Percentiles rank a stretch among this genome's conserved stretches.
Conservation (phyloP, 2,888 invertebrate species). For the Branchipolynoe longqiensis region DNA sequence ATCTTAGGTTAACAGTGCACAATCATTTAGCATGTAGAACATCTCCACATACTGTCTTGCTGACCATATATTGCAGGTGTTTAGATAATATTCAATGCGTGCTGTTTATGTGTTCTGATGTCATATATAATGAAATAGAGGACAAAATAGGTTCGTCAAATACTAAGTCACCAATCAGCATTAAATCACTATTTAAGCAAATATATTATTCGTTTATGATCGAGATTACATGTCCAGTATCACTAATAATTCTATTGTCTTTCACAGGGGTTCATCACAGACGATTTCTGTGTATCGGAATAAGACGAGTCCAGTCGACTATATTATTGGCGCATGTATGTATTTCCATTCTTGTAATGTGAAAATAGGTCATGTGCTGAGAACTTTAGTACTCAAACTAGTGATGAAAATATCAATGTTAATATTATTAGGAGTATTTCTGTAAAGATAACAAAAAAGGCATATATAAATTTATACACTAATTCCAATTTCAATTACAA, state of each 20-base stretch:
- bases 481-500: background rate
- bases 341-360: background rate
- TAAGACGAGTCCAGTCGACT: slow-evolving; percentile 19
- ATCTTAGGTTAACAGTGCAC: no score
- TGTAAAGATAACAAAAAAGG: background rate
- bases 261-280: slow-evolving; percentile 12
- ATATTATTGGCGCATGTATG: background rate
- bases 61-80: no score
- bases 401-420: background rate
- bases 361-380: background rate
- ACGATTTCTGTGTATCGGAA: slow-evolving; percentile 22
- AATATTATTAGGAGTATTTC: background rate
- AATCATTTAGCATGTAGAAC: no score
- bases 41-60: no score
- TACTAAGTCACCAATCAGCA: no score
- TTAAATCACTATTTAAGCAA: no score
- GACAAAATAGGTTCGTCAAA: no score
- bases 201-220: no score
- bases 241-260: background rate
- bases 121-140: no score
- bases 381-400: background rate
- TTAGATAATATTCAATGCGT: no score
- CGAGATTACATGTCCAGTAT: background rate
- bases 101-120: no score
- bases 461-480: background rate